These are phyloP conservation scores for Perodicticus potto DNA, from an alignment of 2,797 vertebrate species.

Conservation along the genomic window DNA sequence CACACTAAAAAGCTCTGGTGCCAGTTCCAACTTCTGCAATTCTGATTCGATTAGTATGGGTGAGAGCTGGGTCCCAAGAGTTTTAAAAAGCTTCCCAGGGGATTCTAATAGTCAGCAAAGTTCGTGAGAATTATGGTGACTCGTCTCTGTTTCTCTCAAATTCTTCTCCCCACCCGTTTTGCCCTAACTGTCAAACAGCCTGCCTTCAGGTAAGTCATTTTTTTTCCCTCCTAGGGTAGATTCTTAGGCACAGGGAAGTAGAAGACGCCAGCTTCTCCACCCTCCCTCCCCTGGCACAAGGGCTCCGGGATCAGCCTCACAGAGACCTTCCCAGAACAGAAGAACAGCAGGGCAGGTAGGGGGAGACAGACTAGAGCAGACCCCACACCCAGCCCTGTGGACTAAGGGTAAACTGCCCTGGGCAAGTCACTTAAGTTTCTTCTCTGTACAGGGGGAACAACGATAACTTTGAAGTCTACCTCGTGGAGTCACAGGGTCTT, in stretches of 20 bases:
- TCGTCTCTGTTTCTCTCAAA: conserved; percentile 14
- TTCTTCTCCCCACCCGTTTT: not conserved
- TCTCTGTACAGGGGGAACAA: not conserved
- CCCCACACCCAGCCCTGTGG: fast-evolving
- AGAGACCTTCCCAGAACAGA: not conserved
- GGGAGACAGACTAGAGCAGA: not conserved
- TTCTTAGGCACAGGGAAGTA: not conserved
- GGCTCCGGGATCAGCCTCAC: not conserved
- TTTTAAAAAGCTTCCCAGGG: conserved; percentile 35
- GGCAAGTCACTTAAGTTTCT: not conserved
- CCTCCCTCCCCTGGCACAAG: not conserved
- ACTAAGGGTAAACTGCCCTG: not conserved
- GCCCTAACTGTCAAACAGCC: not conserved
- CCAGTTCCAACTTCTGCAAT: not conserved
- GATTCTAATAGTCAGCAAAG: conserved; percentile 25
- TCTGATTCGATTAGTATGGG: not conserved
- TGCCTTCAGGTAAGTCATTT: not conserved
- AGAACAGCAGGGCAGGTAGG: not conserved
- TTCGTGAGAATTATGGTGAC: conserved; percentile 15
- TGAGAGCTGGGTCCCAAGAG: not conserved
- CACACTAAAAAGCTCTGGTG: not conserved
- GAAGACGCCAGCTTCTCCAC: not conserved
- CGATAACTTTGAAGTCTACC: not conserved
- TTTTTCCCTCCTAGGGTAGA: not conserved
- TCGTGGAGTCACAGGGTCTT: not conserved